Conservation (phyloP, 2,797 vertebrate genomes). For the Linurgus olivaceus region DNA sequence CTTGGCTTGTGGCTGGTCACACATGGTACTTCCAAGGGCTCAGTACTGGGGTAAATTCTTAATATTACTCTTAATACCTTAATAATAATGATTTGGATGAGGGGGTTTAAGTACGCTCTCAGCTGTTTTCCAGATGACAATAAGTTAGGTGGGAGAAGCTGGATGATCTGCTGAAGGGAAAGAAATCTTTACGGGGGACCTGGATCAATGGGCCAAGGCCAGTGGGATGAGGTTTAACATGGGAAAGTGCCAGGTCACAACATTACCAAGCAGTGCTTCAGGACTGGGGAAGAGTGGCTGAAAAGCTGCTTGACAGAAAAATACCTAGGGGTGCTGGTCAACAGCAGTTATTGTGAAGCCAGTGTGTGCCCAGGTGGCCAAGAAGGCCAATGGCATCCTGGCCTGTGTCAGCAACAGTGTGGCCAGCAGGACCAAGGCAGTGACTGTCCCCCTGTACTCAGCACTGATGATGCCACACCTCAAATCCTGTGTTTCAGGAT, state of each 20-base stretch:
- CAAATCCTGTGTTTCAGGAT: neutral
- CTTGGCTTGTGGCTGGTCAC: neutral
- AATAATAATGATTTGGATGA: neutral
- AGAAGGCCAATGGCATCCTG: neutral
- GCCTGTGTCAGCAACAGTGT: neutral
- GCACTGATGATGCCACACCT: neutral
- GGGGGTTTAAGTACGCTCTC: neutral
- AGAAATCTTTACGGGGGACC: neutral
- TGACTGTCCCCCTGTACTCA: fast-evolving
- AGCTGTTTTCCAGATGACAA: neutral
- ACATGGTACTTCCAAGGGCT: neutral
- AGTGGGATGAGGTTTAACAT: neutral
- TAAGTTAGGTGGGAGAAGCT: neutral
- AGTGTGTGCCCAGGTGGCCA: neutral
- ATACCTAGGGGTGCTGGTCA: neutral
- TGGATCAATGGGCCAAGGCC: neutral
- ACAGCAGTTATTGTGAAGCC: neutral
- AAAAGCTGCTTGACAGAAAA: neutral
- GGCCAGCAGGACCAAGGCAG: neutral
- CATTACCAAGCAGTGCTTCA: neutral
- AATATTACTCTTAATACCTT: neutral
- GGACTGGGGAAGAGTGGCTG: neutral
- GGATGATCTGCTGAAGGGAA: neutral
- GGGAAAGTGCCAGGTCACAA: neutral
- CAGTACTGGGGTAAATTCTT: neutral